Base-by-base conservation (phyloP, 2,113 vertebrate species). In the Bambusicola thoracicus region DNA sequence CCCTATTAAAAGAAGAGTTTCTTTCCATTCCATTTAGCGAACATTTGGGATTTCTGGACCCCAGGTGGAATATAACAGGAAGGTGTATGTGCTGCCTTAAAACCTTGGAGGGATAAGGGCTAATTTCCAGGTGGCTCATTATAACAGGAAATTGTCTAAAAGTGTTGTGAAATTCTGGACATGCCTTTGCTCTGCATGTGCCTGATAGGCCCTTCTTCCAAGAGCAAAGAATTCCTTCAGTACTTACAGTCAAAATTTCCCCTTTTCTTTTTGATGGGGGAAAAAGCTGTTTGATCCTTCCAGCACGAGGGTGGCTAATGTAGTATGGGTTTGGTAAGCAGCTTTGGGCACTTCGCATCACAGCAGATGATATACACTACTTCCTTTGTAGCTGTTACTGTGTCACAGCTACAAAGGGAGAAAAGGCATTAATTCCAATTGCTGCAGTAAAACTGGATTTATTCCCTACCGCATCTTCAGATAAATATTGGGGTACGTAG, bases 281-380 rank as follows among this genome's bases (percentile, higher is more conserved):
- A 67, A 34, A 36, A 83, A 78, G 32, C 16, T 38, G 9, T 49
- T 81, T 55, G 40, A 19, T 73, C 68, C 58, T 76, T n/a, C n/a
- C 34, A 16, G 0, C 1, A 0, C n/a, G 24, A 51, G 10, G 8
- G 13, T 53, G 30, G 34, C 20, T 59, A 22, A 43, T 43, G 53
- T 15, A 30, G 12, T 17, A 20, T 1, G 3, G 3, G 20, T 67
- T 55, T 67, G 63, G 17, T 32, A 41, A 68, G 41, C 3, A 32
- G 53, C 9, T 72, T 82, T 22, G n/a, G 65, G n/a, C 48, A 16
- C 10, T 44, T 8, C 11, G 13, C 58, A 2, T 24, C 32, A 10
- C 29, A 25, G 30, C 41, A 7, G 36, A 3, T 0, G 20, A 48
- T 34, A 9, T 38, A 15, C 49, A 18, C 24, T 6, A 40, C 61